Evolutionary conservation across 2,113 vertebrate species (phyloP).

Genomic region (Etheostoma spectabile): DNA sequence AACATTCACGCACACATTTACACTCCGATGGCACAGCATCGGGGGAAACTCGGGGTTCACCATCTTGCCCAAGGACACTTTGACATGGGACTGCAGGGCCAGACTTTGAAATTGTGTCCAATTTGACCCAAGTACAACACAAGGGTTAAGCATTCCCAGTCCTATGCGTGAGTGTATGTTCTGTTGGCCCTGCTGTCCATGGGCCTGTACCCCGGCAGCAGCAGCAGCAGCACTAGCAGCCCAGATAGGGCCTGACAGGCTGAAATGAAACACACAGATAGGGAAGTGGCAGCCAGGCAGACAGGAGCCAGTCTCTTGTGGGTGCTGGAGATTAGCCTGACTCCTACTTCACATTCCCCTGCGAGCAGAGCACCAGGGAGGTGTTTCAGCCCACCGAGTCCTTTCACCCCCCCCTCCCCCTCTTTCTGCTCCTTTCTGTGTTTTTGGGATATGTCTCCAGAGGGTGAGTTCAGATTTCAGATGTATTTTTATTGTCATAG

Average conservation of each 20-base stretch:
- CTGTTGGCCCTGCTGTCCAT: slow-evolving; percentile 7
- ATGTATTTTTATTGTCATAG: too few relatives aligned
- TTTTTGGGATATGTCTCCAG: slow-evolving; percentile 20
- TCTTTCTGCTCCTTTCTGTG: slow-evolving; percentile 27
- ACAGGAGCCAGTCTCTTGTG: slow-evolving; percentile 89
- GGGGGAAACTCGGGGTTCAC: too few relatives aligned
- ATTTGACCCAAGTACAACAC: too few relatives aligned
- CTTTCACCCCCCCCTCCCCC: slow-evolving; percentile 30
- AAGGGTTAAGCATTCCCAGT: background rate
- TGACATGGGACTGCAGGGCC: too few relatives aligned
- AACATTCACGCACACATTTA: too few relatives aligned
- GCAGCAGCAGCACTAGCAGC: slow-evolving; percentile 61
- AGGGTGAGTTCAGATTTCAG: background rate
- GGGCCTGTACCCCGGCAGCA: slow-evolving; percentile 24
- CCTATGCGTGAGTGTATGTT: background rate
- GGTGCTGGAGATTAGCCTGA: slow-evolving; percentile 88
- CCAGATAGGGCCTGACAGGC: slow-evolving; percentile 90
- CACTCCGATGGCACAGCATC: too few relatives aligned
- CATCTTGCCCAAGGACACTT: too few relatives aligned
- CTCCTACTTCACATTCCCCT: slow-evolving; percentile 91
- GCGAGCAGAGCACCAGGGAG: slow-evolving; percentile 73
- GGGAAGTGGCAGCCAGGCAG: slow-evolving; percentile 88
- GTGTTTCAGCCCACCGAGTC: slow-evolving; percentile 6
- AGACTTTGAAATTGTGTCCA: too few relatives aligned
- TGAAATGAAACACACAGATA: slow-evolving; percentile 92